Conservation (phyloP, 1,140 invertebrate species). For the Spodoptera litura region DNA sequence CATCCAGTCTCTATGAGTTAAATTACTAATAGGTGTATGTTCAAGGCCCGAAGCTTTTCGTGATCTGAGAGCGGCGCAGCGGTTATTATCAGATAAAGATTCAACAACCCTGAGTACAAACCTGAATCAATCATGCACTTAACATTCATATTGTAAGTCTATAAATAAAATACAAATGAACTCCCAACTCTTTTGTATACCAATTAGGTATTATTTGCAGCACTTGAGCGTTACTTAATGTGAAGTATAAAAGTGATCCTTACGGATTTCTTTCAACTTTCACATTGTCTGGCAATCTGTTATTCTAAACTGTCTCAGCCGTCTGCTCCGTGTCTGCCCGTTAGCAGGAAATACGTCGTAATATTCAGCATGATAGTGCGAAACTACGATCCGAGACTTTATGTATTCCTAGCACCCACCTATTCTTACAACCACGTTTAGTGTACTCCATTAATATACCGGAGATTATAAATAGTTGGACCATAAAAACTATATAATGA, state of each 20-base stretch:
- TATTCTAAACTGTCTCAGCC: conserved; percentile 6
- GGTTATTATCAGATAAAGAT: not conserved
- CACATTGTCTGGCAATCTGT: conserved; percentile 36
- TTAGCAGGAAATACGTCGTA: conserved; percentile 29
- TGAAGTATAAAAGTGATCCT: conserved; percentile 23
- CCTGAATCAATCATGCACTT: not conserved
- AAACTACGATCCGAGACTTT: conserved; percentile 8
- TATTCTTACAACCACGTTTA: not conserved
- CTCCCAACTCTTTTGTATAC: not conserved
- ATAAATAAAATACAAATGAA: not conserved
- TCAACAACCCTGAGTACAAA: not conserved
- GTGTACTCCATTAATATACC: too few species aligned
- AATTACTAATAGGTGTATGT: conserved; percentile 16
- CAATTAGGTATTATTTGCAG: conserved; percentile 1
- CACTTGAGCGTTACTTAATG: not conserved
- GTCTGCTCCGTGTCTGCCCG: conserved; percentile 15
- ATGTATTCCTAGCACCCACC: not conserved
- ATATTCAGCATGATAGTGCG: conserved; percentile 34
- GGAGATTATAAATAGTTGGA: too few species aligned
- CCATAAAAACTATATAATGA: too few species aligned
- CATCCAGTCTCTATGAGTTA: not conserved
- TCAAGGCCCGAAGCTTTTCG: not conserved
- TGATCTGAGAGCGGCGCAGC: not conserved
- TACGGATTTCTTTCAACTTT: conserved; percentile 44
- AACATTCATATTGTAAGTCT: not conserved